Evolutionary conservation across 2,113 vertebrate species (phyloP).

Genomic region (Gambusia affinis): DNA sequence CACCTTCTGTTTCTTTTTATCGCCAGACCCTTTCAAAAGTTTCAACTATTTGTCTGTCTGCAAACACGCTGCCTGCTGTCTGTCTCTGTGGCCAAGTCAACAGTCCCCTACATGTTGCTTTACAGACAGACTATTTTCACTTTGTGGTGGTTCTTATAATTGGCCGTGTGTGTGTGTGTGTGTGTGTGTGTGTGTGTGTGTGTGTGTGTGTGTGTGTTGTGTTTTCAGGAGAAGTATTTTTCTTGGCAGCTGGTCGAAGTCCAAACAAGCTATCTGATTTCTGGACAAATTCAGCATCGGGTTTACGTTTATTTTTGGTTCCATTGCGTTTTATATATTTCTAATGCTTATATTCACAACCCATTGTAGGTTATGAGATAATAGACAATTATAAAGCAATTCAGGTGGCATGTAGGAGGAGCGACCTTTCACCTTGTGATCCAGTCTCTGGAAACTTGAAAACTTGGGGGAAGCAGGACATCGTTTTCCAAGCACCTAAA

Average conservation of each 20-base stretch:
- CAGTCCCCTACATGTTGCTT: not conserved
- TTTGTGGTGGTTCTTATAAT: constrained; percentile 17
- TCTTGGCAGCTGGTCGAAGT: constrained; percentile 33
- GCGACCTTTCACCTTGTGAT: not conserved
- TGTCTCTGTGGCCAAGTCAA: constrained; percentile 9
- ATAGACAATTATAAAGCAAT: constrained; percentile 7
- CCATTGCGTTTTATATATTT: not conserved
- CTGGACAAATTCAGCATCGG: constrained; percentile 15
- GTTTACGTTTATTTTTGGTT: constrained; percentile 32
- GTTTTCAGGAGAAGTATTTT: constrained; percentile 25
- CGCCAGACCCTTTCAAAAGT: constrained; percentile 37
- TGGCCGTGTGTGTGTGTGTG: constrained; percentile 1
- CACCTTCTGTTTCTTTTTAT: constrained; percentile 23
- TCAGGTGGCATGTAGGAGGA: not conserved
- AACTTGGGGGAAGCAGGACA: not conserved
- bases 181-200: no score
- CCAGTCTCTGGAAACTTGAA: not conserved
- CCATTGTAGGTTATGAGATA: constrained; percentile 2
- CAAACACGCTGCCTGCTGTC: constrained; percentile 23
- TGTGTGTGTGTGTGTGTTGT: not conserved
- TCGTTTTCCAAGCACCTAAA: not conserved
- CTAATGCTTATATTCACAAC: constrained; percentile 8
- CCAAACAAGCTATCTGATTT: constrained; percentile 38
- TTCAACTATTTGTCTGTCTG: constrained; percentile 43
- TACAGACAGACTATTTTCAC: constrained; percentile 16